Base-by-base conservation (phyloP, 1,140 invertebrate species). In the Spodoptera frugiperda region DNA sequence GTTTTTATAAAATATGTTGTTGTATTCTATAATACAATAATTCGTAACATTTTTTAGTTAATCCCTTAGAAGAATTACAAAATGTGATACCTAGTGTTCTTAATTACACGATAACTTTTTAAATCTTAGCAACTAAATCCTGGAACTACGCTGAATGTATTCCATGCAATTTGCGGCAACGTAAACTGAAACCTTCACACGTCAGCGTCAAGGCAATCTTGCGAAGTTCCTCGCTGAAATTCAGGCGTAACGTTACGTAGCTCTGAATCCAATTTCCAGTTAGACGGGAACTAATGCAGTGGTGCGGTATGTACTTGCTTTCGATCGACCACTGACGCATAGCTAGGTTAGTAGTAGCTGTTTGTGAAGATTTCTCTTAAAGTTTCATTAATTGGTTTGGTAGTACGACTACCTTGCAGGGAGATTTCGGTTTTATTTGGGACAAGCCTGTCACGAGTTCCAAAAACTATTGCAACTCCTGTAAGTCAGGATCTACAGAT, bases 221-320 rank as follows among this genome's bases (percentile, higher is more conserved):
- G n/a, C 30, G 12, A 61, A 61, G 30, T 61, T 44, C 15, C 33
- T 39, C 33, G 33, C 21, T 12, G 10, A 39, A 61, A 61, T 61
- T 61, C 57, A 17, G 30, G 30, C 30, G 15, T 55, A 25, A 39
- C 30, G 15, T 55, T 12, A 39, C 33, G 54, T 25, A 25, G 21
- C 21, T 10, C n/a, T 25, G n/a, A 61, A 61, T 61, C 57, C 33
- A 61, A 61, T 61, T 61, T 61, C 57, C 57, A 12, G 10, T n/a
- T 11, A 15, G 57, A 15, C 30, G 57, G 33, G 9, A 61, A 44
- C 57, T 61, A 61, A 61, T 61, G 57, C 57, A 61, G 2, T 17
- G 3, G 11, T 44, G 30, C 15, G 54, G 21, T 33, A 33, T 15
- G 25, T 25, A 61, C 30, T 44, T 39, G 39, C n/a, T 44, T 39